These are phyloP conservation scores for Muscicapa adusta DNA, from an alignment of 2,113 vertebrate genomes.

Conservation along the genomic window DNA sequence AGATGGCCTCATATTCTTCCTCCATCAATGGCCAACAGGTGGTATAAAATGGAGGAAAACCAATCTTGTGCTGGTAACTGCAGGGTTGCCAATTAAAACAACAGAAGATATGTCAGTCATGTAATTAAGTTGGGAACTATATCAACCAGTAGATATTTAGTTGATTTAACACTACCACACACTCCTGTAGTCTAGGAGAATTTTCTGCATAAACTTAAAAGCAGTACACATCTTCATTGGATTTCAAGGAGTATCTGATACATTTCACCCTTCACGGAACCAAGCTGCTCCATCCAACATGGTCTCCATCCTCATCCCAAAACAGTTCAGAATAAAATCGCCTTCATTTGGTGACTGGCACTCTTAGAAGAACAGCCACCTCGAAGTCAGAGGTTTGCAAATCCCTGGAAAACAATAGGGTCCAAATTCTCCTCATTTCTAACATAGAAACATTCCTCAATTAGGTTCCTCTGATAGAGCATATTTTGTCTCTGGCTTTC, in stretches of 20 bases:
- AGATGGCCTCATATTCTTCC: not conserved
- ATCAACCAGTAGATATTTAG: not conserved
- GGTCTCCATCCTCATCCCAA: not conserved
- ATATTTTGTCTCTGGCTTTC: not conserved
- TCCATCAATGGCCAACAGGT: not conserved
- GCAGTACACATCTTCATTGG: not conserved
- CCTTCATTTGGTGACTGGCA: not conserved
- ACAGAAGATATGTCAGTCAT: rapidly evolving
- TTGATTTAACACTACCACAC: not conserved
- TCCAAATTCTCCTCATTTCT: not conserved
- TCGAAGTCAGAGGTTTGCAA: not conserved
- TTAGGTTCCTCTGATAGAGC: not conserved
- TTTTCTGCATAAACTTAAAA: not conserved
- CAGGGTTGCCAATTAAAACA: not conserved
- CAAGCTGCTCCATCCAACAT: not conserved
- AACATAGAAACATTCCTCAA: not conserved
- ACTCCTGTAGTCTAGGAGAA: not conserved
- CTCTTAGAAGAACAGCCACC: not conserved
- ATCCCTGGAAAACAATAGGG: not conserved
- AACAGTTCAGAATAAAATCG: not conserved
- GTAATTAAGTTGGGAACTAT: not conserved
- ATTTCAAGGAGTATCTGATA: not conserved
- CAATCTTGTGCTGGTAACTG: not conserved
- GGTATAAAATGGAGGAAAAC: not conserved
- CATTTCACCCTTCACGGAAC: not conserved